Conservation (phyloP, 1,140 invertebrate species). For the Dendrolimus punctatus region DNA sequence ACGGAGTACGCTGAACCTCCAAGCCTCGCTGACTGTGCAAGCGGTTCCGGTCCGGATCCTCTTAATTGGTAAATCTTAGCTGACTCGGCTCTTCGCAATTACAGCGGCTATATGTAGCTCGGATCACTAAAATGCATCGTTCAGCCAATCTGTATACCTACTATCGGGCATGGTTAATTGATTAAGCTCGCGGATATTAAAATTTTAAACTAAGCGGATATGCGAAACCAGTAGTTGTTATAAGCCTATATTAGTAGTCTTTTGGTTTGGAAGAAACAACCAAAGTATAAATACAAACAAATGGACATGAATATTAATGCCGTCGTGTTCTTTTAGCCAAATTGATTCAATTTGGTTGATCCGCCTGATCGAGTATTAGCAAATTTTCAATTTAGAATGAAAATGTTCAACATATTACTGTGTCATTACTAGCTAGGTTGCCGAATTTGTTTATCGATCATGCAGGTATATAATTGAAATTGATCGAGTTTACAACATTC, state of each 20-base stretch:
- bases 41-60: conserved; percentile 52
- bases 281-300: no score
- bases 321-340: no score
- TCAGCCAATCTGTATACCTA: conserved; percentile 18
- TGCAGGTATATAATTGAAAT: conserved; percentile 41
- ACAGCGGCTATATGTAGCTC: conserved; percentile 34
- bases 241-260: no score
- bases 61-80: conserved; percentile 68
- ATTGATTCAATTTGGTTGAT: neutral
- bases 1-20: conserved; percentile 14
- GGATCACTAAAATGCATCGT: conserved; percentile 39
- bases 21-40: conserved; percentile 35
- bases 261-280: no score
- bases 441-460: conserved; percentile 35
- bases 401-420: no score
- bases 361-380: conserved; percentile 1
- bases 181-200: neutral
- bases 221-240: no score
- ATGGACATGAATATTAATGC: no score
- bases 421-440: neutral
- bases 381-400: neutral
- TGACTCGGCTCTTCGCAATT: conserved; percentile 62
- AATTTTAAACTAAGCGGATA: no score
- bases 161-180: conserved; percentile 13
- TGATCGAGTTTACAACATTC: conserved; percentile 29